Conservation (phyloP, 2,113 vertebrate species). For the Oreotragus oreotragus region DNA sequence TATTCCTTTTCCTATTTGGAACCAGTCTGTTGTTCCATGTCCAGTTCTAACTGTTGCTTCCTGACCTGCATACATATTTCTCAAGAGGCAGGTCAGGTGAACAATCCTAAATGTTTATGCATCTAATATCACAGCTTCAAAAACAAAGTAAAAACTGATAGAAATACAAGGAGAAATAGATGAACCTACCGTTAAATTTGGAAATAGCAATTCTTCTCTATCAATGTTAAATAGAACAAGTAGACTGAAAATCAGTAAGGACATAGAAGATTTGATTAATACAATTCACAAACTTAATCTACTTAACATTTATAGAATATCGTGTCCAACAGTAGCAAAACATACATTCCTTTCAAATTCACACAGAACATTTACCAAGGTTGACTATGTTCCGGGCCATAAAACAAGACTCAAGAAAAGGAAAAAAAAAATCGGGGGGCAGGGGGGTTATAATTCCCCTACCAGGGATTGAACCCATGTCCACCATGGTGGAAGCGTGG, state of each 20-base stretch:
- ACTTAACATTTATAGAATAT: neutral
- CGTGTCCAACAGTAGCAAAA: neutral
- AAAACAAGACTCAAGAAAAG: neutral
- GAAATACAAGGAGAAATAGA: neutral
- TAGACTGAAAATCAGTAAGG: neutral
- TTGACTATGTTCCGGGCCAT: neutral
- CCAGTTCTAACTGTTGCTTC: too few species aligned
- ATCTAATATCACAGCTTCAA: neutral
- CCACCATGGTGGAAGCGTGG: neutral
- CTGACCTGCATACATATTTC: too few species aligned
- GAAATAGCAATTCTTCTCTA: neutral
- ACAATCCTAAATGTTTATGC: neutral
- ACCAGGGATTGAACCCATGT: neutral
- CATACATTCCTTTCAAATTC: neutral
- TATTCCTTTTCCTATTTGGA: too few species aligned
- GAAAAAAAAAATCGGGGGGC: neutral
- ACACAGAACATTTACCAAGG: neutral
- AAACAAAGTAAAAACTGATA: neutral
- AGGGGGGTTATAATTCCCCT: neutral
- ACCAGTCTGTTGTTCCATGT: too few species aligned
- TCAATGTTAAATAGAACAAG: neutral
- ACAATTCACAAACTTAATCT: neutral
- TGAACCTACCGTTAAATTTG: neutral
- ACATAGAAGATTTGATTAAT: neutral
- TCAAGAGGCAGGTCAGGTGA: too few species aligned